Evolutionary conservation across 1,140 invertebrate genomes (phyloP), one percentile per base, ranked within the genome.

Genomic region (Zaprionus camerounensis): DNA sequence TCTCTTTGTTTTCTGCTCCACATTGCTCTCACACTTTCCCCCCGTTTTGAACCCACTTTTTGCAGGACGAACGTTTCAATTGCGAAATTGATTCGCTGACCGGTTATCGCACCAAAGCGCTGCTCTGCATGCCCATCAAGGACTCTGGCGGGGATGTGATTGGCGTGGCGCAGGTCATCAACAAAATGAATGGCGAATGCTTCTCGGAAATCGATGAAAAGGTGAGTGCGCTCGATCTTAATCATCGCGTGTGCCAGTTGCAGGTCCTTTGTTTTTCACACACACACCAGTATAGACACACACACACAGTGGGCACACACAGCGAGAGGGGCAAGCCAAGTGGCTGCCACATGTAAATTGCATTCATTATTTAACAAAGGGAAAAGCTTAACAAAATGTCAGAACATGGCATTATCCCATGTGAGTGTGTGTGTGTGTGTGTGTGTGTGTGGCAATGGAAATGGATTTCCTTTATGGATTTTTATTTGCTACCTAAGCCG

Each of bases 101-200:
- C 49, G 98, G 98, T 22, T 99, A 99, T 93, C 96, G 96, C 92
- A 99, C 98, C 28, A 95, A 96, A 91, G 97, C 97, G 38, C 95
- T 99, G 61, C 94, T 99, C 17, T 98, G 98, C 92, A 98, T 99
- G 97, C 98, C 98, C 22, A 99, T 99, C 92, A 98, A 98, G 93
- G 98, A 99, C 93, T 96, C 95, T 85, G 96, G 96, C 78, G 98
- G 98, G n/a, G 97, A 98, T 93, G 98, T 99, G 64, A 97, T 99
- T 70, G 98, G 98, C 1, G 98, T 99, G 20, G 98, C 98, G 20
- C 98, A 99, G 94, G 97, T 98, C 70, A 98, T 99, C 93, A 99
- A 99, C 94, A 99, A 99, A 94, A 95, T 96, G 79, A 95, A 95
- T 83, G 96, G 97, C 83, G 94, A 95, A 71, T 94, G 95, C 85